Conservation (phyloP, 2,797 vertebrate species). For the Enteromius paludinosus region DNA sequence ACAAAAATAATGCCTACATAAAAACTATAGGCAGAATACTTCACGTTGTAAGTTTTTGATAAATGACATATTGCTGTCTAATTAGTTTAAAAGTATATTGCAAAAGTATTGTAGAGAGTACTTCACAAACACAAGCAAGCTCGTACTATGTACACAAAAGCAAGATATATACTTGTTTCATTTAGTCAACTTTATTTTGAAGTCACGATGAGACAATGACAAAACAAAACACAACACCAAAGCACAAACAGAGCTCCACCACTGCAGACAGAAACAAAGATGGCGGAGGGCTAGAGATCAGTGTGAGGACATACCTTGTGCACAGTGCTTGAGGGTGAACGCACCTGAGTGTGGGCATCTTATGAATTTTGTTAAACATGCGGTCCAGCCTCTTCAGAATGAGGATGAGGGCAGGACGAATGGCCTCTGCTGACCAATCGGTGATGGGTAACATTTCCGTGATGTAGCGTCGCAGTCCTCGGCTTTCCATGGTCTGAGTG, state of each 20-base stretch:
- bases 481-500: conserved; percentile 98
- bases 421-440: conserved; percentile 95
- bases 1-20: neutral
- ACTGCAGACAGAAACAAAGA: conserved; percentile 45
- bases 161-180: neutral
- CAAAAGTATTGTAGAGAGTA: neutral
- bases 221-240: conserved; percentile 46
- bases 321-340: conserved; percentile 80
- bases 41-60: neutral
- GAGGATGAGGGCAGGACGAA: conserved; percentile 97
- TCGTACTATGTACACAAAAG: neutral
- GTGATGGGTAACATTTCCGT: conserved; percentile 99
- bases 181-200: conserved; percentile 35
- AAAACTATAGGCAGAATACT: neutral
- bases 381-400: conserved; percentile 98
- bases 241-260: conserved; percentile 56
- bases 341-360: conserved; percentile 99
- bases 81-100: neutral
- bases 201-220: conserved; percentile 36
- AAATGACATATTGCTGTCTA: neutral
- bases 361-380: conserved; percentile 99
- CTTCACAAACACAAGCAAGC: neutral
- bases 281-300: conserved; percentile 50
- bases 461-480: conserved; percentile 93
- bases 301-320: conserved; percentile 78